Evolutionary conservation across 1,140 invertebrate species (phyloP).

Genomic region (Tachypleus tridentatus): DNA sequence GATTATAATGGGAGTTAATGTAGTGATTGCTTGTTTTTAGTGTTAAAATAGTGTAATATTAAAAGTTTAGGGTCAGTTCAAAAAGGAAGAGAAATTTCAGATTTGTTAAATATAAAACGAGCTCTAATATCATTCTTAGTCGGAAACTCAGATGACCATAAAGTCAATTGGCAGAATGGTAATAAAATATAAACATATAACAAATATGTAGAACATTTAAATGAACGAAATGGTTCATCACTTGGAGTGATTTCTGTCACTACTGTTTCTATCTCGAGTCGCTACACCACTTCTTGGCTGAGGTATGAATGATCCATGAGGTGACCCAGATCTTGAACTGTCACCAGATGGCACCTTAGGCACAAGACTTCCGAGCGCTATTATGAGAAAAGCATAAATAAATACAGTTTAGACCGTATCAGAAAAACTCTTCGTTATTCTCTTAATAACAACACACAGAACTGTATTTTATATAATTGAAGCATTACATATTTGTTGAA

Average conservation of each 20-base stretch:
- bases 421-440: no score
- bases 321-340: conserved; percentile 38
- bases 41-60: no score
- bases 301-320: conserved; percentile 38
- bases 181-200: not conserved
- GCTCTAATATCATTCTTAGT: not conserved
- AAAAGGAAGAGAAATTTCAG: no score
- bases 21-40: no score
- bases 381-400: no score
- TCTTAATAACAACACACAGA: no score
- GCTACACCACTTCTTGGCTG: conserved; percentile 32
- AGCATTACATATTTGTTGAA: no score
- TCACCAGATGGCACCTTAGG: conserved; percentile 26
- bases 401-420: no score
- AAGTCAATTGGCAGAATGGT: not conserved
- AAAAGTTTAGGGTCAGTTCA: no score
- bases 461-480: no score
- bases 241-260: conserved; percentile 17
- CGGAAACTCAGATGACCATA: not conserved
- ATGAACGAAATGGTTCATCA: conserved; percentile 2
- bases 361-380: no score
- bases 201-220: not conserved
- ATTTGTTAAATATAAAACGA: not conserved
- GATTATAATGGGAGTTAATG: no score
- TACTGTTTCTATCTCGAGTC: conserved; percentile 5